A percentile compares a stretch with the other conserved stretches of the same genome.
These are phyloP conservation scores for Cyclargus thomasi DNA, from an alignment of 1,140 invertebrate genomes.

Conservation along the genomic window DNA sequence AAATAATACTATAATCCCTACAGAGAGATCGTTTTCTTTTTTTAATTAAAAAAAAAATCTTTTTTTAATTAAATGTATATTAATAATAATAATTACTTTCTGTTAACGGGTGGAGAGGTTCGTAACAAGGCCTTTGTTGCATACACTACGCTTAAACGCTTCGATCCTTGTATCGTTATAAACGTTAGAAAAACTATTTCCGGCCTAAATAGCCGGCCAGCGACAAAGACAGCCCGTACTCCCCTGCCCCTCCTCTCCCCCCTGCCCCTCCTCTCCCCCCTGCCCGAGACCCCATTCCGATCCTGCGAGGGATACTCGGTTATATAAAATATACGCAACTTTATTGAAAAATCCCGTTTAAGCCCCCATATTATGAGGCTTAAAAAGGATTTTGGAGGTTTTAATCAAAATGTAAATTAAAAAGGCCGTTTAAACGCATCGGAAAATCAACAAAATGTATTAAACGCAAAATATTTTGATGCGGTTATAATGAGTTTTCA, in stretches of 20 bases:
- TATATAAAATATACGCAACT: constrained; percentile 2
- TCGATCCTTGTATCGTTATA: not conserved
- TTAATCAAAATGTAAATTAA: constrained; percentile 8
- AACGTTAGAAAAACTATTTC: not conserved
- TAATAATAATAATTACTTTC: too few relatives aligned
- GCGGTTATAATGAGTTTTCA: too few relatives aligned
- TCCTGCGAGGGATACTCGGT: not conserved
- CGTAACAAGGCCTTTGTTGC: too few relatives aligned
- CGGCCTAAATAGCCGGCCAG: not conserved
- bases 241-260: not conserved
- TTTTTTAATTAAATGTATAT: too few relatives aligned
- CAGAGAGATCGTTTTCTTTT: too few relatives aligned
- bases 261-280: too few relatives aligned
- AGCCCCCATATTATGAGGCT: constrained; percentile 1
- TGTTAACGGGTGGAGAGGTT: too few relatives aligned
- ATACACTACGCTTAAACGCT: too few relatives aligned
- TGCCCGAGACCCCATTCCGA: not conserved
- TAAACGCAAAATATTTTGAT: not conserved
- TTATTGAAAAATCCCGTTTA: not conserved
- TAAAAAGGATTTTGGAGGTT: not conserved
- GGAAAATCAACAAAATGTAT: not conserved
- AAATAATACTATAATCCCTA: too few relatives aligned
- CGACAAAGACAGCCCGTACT: not conserved
- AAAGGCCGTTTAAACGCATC: not conserved
- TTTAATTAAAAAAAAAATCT: too few relatives aligned